These are phyloP conservation scores for Teleiodes luculella DNA, from an alignment of 2,888 invertebrate genomes.

Conservation along the genomic window DNA sequence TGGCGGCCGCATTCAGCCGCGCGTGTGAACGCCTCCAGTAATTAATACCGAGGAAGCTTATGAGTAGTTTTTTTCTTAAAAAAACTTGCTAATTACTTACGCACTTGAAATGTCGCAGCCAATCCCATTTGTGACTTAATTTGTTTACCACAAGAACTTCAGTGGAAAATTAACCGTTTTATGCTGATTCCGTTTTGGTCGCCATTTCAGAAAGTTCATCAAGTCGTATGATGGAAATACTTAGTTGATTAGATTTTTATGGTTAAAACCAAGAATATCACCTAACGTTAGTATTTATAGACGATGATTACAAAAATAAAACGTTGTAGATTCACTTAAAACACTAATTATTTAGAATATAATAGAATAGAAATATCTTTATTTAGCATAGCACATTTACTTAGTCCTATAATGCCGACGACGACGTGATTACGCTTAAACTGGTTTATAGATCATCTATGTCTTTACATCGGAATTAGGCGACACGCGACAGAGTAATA, in stretches of 20 bases:
- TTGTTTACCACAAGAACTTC: constrained; percentile 52
- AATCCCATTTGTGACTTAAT: constrained; percentile 45
- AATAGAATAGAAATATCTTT: too few species aligned
- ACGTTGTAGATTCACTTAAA: too few species aligned
- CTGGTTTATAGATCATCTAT: constrained; percentile 25
- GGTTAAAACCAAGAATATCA: too few species aligned
- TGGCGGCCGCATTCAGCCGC: constrained; percentile 73
- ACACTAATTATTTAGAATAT: too few species aligned
- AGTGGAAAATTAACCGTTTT: constrained; percentile 31
- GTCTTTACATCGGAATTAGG: constrained; percentile 72
- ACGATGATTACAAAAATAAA: too few species aligned
- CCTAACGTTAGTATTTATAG: too few species aligned
- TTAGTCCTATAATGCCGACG: too few species aligned
- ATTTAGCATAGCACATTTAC: too few species aligned
- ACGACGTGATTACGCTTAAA: not conserved
- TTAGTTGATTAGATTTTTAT: too few species aligned
- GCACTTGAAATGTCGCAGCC: constrained; percentile 34
- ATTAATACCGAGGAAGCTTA: constrained; percentile 77
- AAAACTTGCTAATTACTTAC: constrained; percentile 67
- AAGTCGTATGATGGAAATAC: too few species aligned
- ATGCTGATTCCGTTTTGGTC: not conserved
- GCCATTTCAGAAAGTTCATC: not conserved
- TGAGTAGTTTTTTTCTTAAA: constrained; percentile 76
- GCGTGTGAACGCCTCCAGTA: constrained; percentile 70
- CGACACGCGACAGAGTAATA: constrained; percentile 64